A percentile compares a stretch with the other conserved stretches of the same genome.
Evolutionary conservation across 2,888 invertebrate species (phyloP).

Genomic region (Apocheima hispidaria): DNA sequence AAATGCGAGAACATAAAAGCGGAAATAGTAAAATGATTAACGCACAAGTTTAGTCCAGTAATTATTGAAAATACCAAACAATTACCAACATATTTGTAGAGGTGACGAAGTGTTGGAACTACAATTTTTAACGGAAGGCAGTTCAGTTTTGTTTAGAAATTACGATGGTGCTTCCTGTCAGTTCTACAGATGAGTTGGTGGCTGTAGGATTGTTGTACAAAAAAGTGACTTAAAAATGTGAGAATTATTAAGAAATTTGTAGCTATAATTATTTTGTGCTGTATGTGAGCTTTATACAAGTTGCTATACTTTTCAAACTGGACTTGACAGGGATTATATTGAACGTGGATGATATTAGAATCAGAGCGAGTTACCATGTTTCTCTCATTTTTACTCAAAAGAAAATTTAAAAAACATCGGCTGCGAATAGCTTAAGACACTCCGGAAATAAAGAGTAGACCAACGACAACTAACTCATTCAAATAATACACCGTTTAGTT

Average conservation of each 20-base stretch:
- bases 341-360: neutral
- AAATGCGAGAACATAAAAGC: conserved; percentile 55
- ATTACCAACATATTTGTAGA: neutral
- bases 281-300: conserved; percentile 12
- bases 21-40: conserved; percentile 72
- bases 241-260: conserved; percentile 24
- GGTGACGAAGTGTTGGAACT: neutral
- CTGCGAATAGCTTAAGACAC: no score
- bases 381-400: neutral
- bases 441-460: no score
- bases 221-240: conserved; percentile 3
- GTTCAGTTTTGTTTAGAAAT: neutral
- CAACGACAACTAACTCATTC: no score
- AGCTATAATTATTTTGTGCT: conserved; percentile 12
- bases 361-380: neutral
- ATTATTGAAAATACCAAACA: neutral
- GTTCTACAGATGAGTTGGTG: neutral
- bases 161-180: neutral
- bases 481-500: no score
- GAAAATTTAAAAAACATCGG: neutral
- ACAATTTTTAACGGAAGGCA: neutral
- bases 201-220: conserved; percentile 2
- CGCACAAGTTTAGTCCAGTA: conserved; percentile 56
- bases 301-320: neutral
- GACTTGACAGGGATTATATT: neutral